phyloP scores from a whole-genome alignment of 2,113 vertebrate species.

The Myanophis thanlyinensis region DNA sequence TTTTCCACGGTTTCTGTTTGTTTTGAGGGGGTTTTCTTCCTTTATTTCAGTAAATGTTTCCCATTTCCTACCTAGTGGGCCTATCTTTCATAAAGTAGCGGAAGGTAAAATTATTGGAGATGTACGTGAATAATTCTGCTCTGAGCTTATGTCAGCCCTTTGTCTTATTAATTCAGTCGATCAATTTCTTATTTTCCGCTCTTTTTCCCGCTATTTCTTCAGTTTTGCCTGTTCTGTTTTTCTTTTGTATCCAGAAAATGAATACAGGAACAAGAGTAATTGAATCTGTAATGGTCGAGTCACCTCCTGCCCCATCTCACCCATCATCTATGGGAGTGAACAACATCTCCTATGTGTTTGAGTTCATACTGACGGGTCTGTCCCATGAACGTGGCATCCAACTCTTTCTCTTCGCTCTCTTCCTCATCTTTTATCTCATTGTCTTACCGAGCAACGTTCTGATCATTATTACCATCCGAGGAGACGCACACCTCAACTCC shows the following conservation, averaged over 20 bases:
- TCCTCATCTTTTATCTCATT: constrained; percentile 68
- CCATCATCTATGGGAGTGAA: background rate
- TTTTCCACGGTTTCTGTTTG: background rate
- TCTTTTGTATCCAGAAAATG: background rate
- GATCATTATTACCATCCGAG: constrained; percentile 70
- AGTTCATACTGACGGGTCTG: constrained; percentile 62
- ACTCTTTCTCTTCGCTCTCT: constrained; percentile 63
- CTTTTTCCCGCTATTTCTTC: background rate
- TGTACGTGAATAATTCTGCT: background rate
- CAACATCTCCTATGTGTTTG: constrained; percentile 55
- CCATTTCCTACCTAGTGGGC: too few species aligned
- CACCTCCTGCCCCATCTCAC: background rate
- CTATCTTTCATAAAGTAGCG: background rate
- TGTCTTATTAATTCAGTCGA: background rate
- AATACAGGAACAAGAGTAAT: background rate
- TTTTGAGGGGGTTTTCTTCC: rapidly evolving
- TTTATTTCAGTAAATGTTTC: background rate
- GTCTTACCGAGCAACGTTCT: constrained; percentile 72
- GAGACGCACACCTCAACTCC: constrained; percentile 64
- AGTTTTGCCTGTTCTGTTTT: too few species aligned
- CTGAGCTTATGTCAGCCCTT: background rate
- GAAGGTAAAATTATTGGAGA: background rate
- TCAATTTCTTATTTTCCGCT: background rate
- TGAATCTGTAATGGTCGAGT: background rate
- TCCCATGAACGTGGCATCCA: constrained; percentile 55